Evolutionary conservation across 2,888 invertebrate genomes (phyloP), one percentile per base, ranked within the genome.

Genomic region (Epinotia ramella): DNA sequence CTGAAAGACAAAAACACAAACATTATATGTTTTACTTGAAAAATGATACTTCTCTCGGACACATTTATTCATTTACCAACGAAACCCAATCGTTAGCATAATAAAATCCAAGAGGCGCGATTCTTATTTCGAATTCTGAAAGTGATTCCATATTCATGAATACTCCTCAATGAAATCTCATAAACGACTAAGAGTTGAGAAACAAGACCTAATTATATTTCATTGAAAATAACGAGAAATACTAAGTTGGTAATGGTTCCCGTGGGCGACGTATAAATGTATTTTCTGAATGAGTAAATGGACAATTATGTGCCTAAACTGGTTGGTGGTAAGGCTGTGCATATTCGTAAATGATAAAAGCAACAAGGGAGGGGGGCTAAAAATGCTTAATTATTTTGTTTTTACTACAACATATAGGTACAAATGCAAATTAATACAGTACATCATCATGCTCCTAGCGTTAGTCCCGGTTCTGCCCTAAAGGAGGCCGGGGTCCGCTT

Each of bases 301-400:
- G 63, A 63, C 63, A 71, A 71, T 63, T 71, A 71, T 40, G 53
- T 16, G 40, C 40, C 28, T 53, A 63, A 70, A 62, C 33, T 71
- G 33, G 44, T 46, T 20, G 9, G 33, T 7, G 24, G 4, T 70
- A 33, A 70, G 62, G 63, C 7, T 56, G 16, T 18, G 63, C 5
- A 20, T 33, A 12, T 12, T 3, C 18, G n/a, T 33, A 11, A 7
- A 18, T 3, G 62, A 9, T 62, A 9, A 53, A 40, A 7, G 40
- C 9, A 0, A 24, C 24, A 24, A 2, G 24, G 24, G 24, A 24
- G 24, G 2, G 24, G 2, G 24, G 24, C 24, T 24, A 24, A 24
- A 24, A 24, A 24, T 24, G 1, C 1, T 24, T 24, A 24, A 1
- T 2, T 24, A 24, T 24, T 24, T 24, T 24, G 24, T 24, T 24